Evolutionary conservation across 2,888 invertebrate genomes (phyloP), one percentile per base, ranked within the genome.

Genomic region (Megaustenia siamemsis): DNA sequence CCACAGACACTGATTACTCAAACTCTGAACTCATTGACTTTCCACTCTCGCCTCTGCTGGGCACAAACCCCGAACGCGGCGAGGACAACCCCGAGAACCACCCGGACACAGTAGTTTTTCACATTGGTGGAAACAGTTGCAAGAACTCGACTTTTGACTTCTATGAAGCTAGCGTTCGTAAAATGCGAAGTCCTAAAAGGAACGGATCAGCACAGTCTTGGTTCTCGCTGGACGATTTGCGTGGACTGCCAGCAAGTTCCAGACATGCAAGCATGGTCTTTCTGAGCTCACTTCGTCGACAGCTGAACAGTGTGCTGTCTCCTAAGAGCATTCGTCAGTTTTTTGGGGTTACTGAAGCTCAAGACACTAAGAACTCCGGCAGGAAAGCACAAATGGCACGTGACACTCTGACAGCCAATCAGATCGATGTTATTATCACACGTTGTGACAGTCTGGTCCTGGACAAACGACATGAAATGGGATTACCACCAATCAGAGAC

Each of bases 401-500:
- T 78, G 78, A 83, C 60, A 68, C 68, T 5, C 71, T 78, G 56
- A 35, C 71, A 12, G 68, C 83, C 77, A 81, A 77, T 77, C 85
- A 81, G 35, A 85, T 85, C 38, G 68, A 85, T 60, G 85, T 85
- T 10, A 81, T 85, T 75, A 85, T 85, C 66, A 85, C 85, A 0
- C 80, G 85, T 35, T 85, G 85, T 63, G 85, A 85, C 3, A 85
- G 85, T 28, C 38, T 85, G 28, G 81, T 85, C 10, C 53, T 85
- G 85, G 81, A 81, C 56, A 75, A 53, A 24, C 35, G 56, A 3
- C 76, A 76, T 68, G 81, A 76, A 40, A 71, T 78, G 56, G 83
- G 75, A 0, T 24, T 76, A 18, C 83, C 77, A 68, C 83, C 83
- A 35, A 77, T 78, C 40, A 69, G 83, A 71, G 78, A 77, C 32